Evolutionary conservation across 2,888 invertebrate genomes (phyloP).

Genomic region (Ecliptopera silaceata): DNA sequence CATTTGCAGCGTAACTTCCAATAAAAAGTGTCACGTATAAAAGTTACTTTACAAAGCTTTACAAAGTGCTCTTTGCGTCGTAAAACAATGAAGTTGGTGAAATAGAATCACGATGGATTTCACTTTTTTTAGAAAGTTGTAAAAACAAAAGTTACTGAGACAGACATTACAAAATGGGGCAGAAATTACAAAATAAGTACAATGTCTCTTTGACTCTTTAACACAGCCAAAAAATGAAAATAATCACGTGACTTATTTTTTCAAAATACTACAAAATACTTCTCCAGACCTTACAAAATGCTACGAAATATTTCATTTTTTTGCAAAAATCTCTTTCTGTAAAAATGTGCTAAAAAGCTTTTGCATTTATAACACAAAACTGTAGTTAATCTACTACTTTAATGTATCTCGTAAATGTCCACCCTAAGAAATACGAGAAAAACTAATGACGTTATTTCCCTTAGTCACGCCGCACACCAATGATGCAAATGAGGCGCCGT

Average conservation of each 20-base stretch:
- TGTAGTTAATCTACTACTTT: conserved; percentile 47
- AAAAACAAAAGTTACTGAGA: conserved; percentile 3
- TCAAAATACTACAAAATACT: too few species aligned
- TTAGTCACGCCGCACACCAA: conserved; percentile 55
- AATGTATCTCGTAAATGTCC: conserved; percentile 69
- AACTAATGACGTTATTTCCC: conserved; percentile 80
- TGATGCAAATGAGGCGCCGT: conserved; percentile 1
- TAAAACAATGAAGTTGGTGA: conserved; percentile 50
- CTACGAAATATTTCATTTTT: too few species aligned
- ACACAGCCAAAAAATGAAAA: too few species aligned
- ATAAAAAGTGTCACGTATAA: conserved; percentile 54
- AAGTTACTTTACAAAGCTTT: conserved; percentile 48
- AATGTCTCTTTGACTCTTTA: too few species aligned
- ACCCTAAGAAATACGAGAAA: conserved; percentile 72
- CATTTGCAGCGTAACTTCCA: conserved; percentile 46
- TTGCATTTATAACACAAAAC: conserved; percentile 29
- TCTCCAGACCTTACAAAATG: too few species aligned
- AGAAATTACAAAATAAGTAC: neutral
- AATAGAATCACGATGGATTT: conserved; percentile 46
- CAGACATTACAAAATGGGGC: too few species aligned
- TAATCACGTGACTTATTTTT: too few species aligned
- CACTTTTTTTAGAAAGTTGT: conserved; percentile 14
- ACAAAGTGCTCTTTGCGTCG: conserved; percentile 50
- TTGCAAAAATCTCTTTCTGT: too few species aligned
- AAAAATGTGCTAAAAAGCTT: neutral